A percentile compares a stretch with the other conserved stretches of the same genome.
These are phyloP conservation scores for Cinclus cinclus DNA, from an alignment of 2,113 vertebrate species.

Conservation along the genomic window DNA sequence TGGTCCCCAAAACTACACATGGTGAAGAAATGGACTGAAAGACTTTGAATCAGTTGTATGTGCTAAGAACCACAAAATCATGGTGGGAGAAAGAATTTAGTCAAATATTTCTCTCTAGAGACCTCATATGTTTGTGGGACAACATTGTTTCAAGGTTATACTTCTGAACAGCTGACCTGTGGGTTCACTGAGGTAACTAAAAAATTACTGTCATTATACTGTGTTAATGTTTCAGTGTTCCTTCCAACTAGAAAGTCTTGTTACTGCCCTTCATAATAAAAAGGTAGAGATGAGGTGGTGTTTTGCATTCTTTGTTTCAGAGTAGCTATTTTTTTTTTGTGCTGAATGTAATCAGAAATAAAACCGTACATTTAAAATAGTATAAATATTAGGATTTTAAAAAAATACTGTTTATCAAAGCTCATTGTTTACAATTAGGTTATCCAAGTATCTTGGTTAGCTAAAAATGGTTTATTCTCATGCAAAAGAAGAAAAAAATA, in stretches of 20 bases:
- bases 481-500: not conserved
- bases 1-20: not conserved
- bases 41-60: not conserved
- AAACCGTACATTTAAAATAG: not conserved
- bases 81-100: not conserved
- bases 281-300: not conserved
- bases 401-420: not conserved
- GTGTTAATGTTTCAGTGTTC: not conserved
- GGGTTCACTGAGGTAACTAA: not conserved
- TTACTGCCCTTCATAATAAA: not conserved
- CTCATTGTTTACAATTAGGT: not conserved
- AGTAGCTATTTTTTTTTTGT: fast-evolving
- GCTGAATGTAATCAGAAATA: not conserved
- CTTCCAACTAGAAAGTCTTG: not conserved
- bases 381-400: too few species aligned
- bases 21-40: not conserved
- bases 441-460: not conserved
- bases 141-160: not conserved
- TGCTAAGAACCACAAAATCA: not conserved
- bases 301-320: not conserved
- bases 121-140: not conserved
- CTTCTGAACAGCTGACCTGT: not conserved
- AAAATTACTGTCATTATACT: not conserved
- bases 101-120: not conserved
- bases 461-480: not conserved